phyloP scores from a whole-genome alignment of 2,888 invertebrate species.

The Calameuta filiformis region DNA sequence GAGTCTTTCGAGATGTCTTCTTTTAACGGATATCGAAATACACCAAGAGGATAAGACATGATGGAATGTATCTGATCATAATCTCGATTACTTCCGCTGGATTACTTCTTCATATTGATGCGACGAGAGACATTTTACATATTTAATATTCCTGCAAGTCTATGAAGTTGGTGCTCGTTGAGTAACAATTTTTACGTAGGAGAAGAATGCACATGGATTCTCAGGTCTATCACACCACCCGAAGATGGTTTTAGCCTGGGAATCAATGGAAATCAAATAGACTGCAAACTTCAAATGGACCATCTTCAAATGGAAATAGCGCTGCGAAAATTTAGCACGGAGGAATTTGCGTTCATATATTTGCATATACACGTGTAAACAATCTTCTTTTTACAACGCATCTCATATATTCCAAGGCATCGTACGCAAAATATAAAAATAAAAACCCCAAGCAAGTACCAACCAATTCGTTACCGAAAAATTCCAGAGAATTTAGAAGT shows the following conservation, averaged over 20 bases:
- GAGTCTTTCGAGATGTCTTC: not conserved
- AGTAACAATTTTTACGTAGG: not conserved
- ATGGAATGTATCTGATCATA: not conserved
- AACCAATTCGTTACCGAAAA: not conserved
- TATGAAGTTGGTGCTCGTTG: not conserved
- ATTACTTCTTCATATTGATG: not conserved
- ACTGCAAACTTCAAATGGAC: no score
- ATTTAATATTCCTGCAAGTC: not conserved
- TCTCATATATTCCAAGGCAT: not conserved
- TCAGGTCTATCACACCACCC: no score
- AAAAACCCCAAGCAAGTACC: not conserved
- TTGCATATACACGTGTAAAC: not conserved
- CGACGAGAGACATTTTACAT: not conserved
- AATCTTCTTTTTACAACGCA: not conserved
- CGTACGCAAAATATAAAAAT: no score
- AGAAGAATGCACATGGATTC: not conserved
- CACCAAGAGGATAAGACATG: not conserved
- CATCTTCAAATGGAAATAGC: no score
- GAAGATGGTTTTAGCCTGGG: no score
- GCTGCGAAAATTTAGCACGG: not conserved
- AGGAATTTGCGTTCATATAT: not conserved
- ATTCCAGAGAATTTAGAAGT: constrained; percentile 1
- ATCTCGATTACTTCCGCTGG: not conserved
- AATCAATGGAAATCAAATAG: no score
- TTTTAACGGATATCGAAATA: not conserved